A percentile compares a stretch with the other conserved stretches of the same genome.
phyloP scores from a whole-genome alignment of 2,888 invertebrate species.

The Leucania comma region DNA sequence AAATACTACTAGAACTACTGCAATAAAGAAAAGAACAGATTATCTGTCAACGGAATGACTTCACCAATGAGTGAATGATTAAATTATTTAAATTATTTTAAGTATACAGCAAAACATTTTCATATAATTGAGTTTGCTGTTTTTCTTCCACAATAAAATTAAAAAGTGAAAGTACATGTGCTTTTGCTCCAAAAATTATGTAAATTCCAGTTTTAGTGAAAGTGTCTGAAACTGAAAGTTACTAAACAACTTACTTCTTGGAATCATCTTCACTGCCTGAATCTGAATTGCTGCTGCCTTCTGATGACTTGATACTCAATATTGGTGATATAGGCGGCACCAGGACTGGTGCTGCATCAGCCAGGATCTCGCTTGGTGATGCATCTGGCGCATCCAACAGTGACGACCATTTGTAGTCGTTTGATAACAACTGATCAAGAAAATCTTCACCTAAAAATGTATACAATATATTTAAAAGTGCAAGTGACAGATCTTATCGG shows the following conservation, averaged over 20 bases:
- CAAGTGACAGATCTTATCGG: slow-evolving; percentile 43
- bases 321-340: slow-evolving; percentile 84
- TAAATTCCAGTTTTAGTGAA: slow-evolving; percentile 39
- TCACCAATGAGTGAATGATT: not conserved
- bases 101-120: not conserved
- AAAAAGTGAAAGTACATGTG: slow-evolving; percentile 53
- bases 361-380: slow-evolving; percentile 87
- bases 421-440: slow-evolving; percentile 82
- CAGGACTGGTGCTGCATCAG: slow-evolving; percentile 84
- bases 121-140: not conserved
- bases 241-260: slow-evolving; percentile 77
- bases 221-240: slow-evolving; percentile 27
- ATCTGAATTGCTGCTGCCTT: slow-evolving; percentile 84
- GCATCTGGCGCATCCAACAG: slow-evolving; percentile 85
- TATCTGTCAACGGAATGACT: not conserved
- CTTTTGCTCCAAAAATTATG: slow-evolving; percentile 28
- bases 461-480: slow-evolving; percentile 34
- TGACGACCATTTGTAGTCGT: slow-evolving; percentile 86
- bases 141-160: slow-evolving; percentile 5
- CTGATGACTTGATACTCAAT: slow-evolving; percentile 82
- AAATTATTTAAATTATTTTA: not conserved
- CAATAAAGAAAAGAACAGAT: slow-evolving; percentile 23
- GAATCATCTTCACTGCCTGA: slow-evolving; percentile 89
- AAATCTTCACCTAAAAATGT: slow-evolving; percentile 84
- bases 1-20: slow-evolving; percentile 76